Percentiles rank a stretch among this genome's conserved stretches.
These are phyloP conservation scores for Laothoe populi DNA, from an alignment of 2,888 invertebrate genomes.

Conservation along the genomic window DNA sequence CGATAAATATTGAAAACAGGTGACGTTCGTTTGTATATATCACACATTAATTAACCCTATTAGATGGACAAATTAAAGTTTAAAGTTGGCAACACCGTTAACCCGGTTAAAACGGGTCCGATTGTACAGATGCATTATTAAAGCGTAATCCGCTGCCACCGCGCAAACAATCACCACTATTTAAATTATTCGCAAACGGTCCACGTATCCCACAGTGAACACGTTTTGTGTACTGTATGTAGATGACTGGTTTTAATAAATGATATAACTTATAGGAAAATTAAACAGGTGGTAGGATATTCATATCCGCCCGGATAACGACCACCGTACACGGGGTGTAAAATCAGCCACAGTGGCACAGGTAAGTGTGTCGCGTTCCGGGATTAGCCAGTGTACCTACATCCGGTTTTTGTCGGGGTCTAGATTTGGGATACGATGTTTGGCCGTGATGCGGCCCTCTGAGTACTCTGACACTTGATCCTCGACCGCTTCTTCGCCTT, in stretches of 20 bases:
- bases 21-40: conserved; percentile 26
- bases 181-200: conserved; percentile 73
- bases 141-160: conserved; percentile 34
- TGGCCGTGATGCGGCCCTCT: no score
- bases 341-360: no score
- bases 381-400: no score
- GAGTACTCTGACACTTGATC: no score
- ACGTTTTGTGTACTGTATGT: background rate
- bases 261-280: background rate
- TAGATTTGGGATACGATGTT: no score
- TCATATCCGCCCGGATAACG: no score
- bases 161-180: conserved; percentile 58
- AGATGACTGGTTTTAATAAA: background rate
- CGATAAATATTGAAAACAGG: conserved; percentile 18
- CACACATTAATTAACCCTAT: conserved; percentile 45
- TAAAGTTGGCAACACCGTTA: conserved; percentile 33
- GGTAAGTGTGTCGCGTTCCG: no score
- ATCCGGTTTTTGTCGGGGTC: no score
- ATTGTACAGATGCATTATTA: conserved; percentile 46
- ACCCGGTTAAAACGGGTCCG: conserved; percentile 37
- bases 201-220: conserved; percentile 24
- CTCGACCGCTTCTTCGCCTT: no score
- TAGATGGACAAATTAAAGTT: conserved; percentile 42
- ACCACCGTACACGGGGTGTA: no score
- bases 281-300: no score